Evolutionary conservation across 2,888 invertebrate species (phyloP).

Genomic region (Ophion ventricosus): DNA sequence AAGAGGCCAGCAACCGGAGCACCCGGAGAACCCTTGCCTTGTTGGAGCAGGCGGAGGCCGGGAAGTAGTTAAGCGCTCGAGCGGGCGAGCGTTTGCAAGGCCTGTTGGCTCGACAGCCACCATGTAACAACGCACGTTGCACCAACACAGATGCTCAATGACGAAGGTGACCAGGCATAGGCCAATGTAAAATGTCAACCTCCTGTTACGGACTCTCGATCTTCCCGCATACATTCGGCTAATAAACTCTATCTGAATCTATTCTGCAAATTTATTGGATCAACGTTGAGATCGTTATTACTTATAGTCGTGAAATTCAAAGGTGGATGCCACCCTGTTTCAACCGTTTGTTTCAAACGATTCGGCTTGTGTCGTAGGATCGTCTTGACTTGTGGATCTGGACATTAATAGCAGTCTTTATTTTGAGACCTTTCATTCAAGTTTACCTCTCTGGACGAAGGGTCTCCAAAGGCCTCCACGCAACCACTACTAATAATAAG

Average conservation of each 20-base stretch:
- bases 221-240: neutral
- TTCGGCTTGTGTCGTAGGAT: neutral
- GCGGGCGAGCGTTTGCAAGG: constrained; percentile 38
- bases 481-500: neutral
- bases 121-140: neutral
- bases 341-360: neutral
- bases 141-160: constrained; percentile 14
- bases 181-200: constrained; percentile 1
- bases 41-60: constrained; percentile 54
- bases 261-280: neutral
- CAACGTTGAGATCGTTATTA: neutral
- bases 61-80: constrained; percentile 58
- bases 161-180: constrained; percentile 20
- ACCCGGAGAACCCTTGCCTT: constrained; percentile 56
- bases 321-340: neutral
- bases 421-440: neutral
- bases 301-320: neutral
- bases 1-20: constrained; percentile 73
- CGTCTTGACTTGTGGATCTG: neutral
- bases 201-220: neutral
- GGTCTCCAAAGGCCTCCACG: neutral
- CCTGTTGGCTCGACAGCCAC: constrained; percentile 22
- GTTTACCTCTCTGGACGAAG: neutral
- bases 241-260: neutral
- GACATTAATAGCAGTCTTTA: neutral